Evolutionary conservation across 2,797 vertebrate genomes (phyloP).

Genomic region (Varecia variegata): DNA sequence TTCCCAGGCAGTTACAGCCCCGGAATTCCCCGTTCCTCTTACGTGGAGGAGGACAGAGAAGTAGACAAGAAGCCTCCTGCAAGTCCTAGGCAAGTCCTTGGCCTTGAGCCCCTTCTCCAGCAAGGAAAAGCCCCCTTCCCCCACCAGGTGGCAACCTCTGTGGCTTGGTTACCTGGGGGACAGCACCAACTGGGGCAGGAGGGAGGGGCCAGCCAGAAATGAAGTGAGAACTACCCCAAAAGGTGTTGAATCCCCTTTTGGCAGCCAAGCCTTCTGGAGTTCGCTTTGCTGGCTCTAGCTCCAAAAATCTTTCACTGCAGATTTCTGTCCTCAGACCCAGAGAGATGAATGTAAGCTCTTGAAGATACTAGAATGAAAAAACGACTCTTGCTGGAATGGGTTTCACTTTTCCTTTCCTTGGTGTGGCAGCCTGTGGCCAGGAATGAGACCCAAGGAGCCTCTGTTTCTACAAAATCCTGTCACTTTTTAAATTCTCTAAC

Average conservation of each 20-base stretch:
- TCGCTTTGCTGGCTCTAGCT: not conserved
- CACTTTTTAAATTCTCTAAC: not conserved
- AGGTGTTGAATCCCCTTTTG: not conserved
- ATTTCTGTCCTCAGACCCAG: not conserved
- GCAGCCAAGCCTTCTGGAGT: not conserved
- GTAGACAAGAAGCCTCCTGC: not conserved
- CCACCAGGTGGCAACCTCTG: not conserved
- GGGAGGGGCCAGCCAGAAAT: not conserved
- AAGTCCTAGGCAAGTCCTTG: not conserved
- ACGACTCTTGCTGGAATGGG: not conserved
- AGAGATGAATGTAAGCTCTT: not conserved
- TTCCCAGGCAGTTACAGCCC: not conserved
- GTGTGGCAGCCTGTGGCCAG: not conserved
- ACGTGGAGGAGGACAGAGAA: not conserved
- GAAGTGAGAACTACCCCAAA: not conserved
- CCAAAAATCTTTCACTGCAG: not conserved
- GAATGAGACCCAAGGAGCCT: not conserved
- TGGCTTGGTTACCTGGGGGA: not conserved
- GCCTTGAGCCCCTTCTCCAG: not conserved
- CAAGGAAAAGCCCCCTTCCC: rapidly evolving
- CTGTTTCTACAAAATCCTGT: not conserved
- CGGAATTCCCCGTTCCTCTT: not conserved
- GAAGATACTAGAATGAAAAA: not conserved
- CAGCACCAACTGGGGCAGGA: not conserved
- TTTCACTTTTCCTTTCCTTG: slow-evolving; percentile 74